Evolutionary conservation across 2,113 vertebrate species (phyloP).

Genomic region (Thunnus maccoyii): DNA sequence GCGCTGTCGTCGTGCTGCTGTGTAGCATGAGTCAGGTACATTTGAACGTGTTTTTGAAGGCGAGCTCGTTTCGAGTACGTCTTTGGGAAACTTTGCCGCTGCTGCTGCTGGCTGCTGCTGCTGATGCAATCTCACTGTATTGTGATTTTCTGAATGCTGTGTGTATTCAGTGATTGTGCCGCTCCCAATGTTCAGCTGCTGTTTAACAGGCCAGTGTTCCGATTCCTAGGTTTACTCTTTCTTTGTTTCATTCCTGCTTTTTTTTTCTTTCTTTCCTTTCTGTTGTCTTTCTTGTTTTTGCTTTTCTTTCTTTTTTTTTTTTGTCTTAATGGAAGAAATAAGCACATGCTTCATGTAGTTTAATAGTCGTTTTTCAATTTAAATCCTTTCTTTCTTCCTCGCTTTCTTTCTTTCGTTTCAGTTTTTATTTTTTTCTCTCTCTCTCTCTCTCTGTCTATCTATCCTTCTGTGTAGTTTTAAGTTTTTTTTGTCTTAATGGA

Average conservation of each 20-base stretch:
- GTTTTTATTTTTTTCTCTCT: too few species aligned
- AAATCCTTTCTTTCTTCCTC: too few species aligned
- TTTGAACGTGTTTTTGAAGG: not conserved
- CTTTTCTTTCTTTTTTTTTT: not conserved
- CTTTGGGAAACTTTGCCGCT: constrained; percentile 20
- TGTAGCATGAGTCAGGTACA: constrained; percentile 22
- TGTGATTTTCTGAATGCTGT: constrained; percentile 50
- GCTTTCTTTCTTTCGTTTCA: not conserved
- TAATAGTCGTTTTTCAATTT: too few species aligned
- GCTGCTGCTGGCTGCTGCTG: not conserved
- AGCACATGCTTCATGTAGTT: too few species aligned
- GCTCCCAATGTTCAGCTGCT: constrained; percentile 18
- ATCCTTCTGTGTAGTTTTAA: too few species aligned
- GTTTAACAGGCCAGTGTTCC: constrained; percentile 7
- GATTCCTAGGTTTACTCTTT: not conserved
- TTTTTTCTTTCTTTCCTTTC: too few species aligned
- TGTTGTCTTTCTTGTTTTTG: not conserved
- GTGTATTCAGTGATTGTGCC: constrained; percentile 38
- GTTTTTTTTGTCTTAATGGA: not conserved
- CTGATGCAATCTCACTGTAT: constrained; percentile 22
- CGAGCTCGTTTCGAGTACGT: not conserved
- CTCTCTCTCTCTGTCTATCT: too few species aligned
- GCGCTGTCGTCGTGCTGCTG: not conserved
- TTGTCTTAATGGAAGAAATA: not conserved
- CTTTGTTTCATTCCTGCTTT: not conserved